phyloP scores from a whole-genome alignment of 2,113 vertebrate species.

The Ovibos moschatus region DNA sequence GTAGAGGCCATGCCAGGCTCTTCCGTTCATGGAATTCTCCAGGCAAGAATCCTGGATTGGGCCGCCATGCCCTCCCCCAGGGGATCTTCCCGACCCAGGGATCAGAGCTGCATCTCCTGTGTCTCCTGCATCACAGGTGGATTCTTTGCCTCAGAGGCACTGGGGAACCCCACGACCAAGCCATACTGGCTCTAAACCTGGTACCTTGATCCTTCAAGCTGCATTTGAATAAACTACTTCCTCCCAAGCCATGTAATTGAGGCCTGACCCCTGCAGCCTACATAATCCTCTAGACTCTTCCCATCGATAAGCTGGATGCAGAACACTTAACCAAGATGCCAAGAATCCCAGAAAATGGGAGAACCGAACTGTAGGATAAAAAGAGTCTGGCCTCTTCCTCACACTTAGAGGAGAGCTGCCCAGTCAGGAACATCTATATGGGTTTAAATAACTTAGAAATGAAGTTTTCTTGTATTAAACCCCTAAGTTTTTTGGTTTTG shows the following conservation, averaged over 20 bases:
- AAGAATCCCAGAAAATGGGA: accelerated
- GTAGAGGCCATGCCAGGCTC: not conserved
- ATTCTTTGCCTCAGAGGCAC: not conserved
- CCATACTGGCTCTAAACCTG: not conserved
- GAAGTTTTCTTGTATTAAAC: not conserved
- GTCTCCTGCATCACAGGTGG: not conserved
- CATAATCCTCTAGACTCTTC: no score
- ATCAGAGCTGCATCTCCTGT: not conserved
- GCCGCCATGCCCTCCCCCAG: not conserved
- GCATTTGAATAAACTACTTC: not conserved
- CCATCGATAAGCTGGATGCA: not conserved
- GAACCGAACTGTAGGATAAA: not conserved
- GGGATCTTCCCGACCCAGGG: not conserved
- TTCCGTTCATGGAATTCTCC: not conserved
- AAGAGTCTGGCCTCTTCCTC: not conserved
- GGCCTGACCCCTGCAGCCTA: not conserved
- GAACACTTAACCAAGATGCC: not conserved
- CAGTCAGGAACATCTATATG: not conserved
- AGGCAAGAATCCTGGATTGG: not conserved
- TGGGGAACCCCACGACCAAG: not conserved
- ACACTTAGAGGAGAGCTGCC: not conserved
- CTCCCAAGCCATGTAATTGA: not conserved
- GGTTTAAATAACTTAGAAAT: not conserved
- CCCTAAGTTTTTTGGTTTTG: not conserved
- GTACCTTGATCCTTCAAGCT: not conserved